Percentiles rank a stretch among this genome's conserved stretches.
phyloP scores from a whole-genome alignment of 2,113 vertebrate species.

The Chlamydotis undulata region DNA sequence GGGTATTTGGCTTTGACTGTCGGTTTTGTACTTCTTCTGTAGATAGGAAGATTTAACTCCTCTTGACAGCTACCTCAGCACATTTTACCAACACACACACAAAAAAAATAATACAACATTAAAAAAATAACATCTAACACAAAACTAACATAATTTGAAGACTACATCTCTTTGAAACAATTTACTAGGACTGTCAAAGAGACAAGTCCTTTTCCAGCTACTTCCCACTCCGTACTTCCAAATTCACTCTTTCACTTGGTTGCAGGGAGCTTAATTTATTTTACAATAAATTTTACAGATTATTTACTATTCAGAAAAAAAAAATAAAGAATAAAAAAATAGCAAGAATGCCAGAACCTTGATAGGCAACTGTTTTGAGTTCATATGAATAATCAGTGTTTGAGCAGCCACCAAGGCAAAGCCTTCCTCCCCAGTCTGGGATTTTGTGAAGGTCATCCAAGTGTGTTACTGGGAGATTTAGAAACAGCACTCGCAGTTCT shows the following conservation, averaged over 20 bases:
- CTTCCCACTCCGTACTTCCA: neutral
- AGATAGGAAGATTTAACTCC: neutral
- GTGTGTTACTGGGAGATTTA: neutral
- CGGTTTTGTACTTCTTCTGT: neutral
- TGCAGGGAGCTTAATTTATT: neutral
- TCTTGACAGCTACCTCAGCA: neutral
- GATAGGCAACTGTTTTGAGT: neutral
- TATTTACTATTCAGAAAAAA: neutral
- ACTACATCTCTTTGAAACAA: neutral
- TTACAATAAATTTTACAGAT: neutral
- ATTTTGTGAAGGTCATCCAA: constrained; percentile 28
- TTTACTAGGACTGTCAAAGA: neutral
- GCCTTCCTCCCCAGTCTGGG: neutral
- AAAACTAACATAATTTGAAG: neutral
- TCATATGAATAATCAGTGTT: neutral
- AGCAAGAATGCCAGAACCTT: neutral
- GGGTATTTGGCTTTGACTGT: neutral
- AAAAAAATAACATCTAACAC: neutral
- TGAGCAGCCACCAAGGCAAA: neutral
- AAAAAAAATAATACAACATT: neutral
- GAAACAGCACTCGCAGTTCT: neutral
- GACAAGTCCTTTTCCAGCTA: neutral
- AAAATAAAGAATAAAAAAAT: neutral
- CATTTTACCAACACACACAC: neutral
- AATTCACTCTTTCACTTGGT: neutral